phyloP scores from a whole-genome alignment of 92 coral and sea anemone genomes.

The Pocillopora meandrina region DNA sequence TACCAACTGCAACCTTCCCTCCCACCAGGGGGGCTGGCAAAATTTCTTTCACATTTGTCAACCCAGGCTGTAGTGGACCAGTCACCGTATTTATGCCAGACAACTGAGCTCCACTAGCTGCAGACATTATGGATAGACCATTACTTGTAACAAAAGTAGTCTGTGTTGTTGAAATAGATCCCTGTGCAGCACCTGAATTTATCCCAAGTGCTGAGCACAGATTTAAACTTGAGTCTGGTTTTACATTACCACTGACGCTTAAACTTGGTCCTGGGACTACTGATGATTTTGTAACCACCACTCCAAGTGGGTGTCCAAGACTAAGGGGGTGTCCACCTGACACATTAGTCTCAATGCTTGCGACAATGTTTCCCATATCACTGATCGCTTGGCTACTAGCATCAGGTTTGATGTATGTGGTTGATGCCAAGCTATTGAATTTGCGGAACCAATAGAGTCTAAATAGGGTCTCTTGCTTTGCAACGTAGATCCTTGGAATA shows the following conservation, averaged over 20 bases:
- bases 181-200: conserved; percentile 40
- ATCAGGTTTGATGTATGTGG: conserved; percentile 75
- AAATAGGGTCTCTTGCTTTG: conserved; percentile 65
- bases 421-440: conserved; percentile 31
- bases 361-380: conserved; percentile 90
- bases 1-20: conserved; percentile 47
- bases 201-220: conserved; percentile 69
- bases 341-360: conserved; percentile 82
- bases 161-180: conserved; percentile 49
- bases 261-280: conserved; percentile 50
- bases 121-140: conserved; percentile 46
- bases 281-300: conserved; percentile 41
- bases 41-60: conserved; percentile 70
- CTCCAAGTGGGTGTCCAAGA: conserved; percentile 51
- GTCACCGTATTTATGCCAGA: conserved; percentile 47
- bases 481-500: conserved; percentile 28
- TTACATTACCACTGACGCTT: conserved; percentile 37
- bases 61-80: conserved; percentile 37
- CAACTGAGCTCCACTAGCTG: conserved; percentile 51
- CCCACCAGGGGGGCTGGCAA: conserved; percentile 66
- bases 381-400: conserved; percentile 92
- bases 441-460: conserved; percentile 61
- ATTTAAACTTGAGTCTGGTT: conserved; percentile 82
- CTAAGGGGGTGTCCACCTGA: conserved; percentile 73
- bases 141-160: conserved; percentile 61